Conservation (phyloP, 1,140 invertebrate species). For the Sinella curviseta region DNA sequence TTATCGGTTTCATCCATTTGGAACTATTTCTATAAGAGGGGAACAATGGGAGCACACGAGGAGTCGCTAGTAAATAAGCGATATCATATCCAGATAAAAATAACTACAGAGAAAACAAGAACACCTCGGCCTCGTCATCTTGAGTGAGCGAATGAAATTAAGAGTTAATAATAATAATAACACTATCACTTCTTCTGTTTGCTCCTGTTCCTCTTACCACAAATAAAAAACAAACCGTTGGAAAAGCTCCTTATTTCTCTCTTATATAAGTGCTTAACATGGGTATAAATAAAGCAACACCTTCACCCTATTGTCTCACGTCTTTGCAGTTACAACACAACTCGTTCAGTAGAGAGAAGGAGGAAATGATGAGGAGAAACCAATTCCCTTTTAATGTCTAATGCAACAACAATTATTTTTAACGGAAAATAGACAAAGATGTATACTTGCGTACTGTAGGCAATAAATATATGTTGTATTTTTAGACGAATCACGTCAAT, state of each 20-base stretch:
- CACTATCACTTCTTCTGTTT: neutral
- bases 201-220: neutral
- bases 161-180: neutral
- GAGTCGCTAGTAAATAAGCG: neutral
- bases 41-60: neutral
- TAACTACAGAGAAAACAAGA: neutral
- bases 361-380: neutral
- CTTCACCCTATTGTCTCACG: no score
- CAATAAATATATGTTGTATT: no score
- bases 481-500: no score
- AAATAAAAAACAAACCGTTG: neutral
- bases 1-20: slow-evolving; percentile 20
- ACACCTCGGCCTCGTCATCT: neutral
- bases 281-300: no score
- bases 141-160: neutral
- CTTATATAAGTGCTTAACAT: no score
- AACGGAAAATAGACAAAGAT: no score
- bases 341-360: neutral
- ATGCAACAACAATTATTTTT: no score
- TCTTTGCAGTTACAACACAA: no score
- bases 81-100: neutral
- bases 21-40: neutral
- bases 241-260: no score
- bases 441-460: no score
- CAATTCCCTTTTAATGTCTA: neutral